Base-by-base conservation (phyloP, 2,797 vertebrate genomes). In the Tarsius wallacei region DNA sequence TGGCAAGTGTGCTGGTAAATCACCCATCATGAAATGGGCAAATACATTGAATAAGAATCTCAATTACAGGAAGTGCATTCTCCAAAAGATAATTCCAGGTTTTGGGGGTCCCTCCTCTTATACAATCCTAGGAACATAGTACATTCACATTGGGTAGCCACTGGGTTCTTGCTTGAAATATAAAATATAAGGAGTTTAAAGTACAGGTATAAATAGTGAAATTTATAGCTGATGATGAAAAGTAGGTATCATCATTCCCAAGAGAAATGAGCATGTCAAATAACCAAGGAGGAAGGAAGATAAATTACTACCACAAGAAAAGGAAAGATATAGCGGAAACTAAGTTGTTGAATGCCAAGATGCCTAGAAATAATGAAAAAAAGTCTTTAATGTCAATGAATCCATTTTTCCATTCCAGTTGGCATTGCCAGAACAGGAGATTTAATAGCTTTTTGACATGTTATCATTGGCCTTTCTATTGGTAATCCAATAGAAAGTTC, bases 221-320 rank as follows among this genome's bases (percentile, higher is more conserved):
- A 94, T 64, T 49, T 31, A 22, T 55, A 78, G 47, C 12, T 89
- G 2, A n/a, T 81, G 10, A 70, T 17, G 53, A 76, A 11, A 87
- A 91, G 73, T 77, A 94, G 95, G 51, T 47, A 90, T 81, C 53
- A 88, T 47, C 73, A 73, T 70, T 88, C 63, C 70, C 78, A 81
- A 86, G 64, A 96, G 68, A 95, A 93, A 96, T 91, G 63, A 90
- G 16, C 5, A 64, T 24, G 42, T 89, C 88, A 96, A 96, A 94
- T 68, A 87, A 74, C 28, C 42, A 31, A 76, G 33, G 11, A 81
- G 68, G 55, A 81, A 16, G 19, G 31, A 8, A 84, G 21, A 94
- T 66, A 93, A 85, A 96, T 76, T 80, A 84, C 61, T 96, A 85
- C 0, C 64, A 17, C 15, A 93, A 96, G 63, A 36, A 91, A 87